phyloP scores from a whole-genome alignment of 2,888 invertebrate species.

The Mimumesa dahlbomi region DNA sequence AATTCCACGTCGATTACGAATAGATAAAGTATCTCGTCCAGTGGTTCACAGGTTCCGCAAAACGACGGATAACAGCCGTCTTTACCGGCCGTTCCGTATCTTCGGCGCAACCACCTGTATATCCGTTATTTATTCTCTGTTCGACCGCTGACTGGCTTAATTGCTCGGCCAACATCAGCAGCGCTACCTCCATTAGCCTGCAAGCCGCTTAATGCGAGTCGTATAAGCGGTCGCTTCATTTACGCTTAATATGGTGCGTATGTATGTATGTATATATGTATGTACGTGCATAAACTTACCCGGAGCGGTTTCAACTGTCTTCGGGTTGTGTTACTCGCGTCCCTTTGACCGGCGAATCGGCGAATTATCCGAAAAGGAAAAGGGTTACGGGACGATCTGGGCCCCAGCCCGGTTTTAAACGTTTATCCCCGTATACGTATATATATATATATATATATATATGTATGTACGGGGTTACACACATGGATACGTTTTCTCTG shows the following conservation, averaged over 20 bases:
- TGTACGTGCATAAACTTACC: conserved; percentile 45
- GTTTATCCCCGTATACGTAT: conserved; percentile 39
- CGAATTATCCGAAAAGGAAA: conserved; percentile 26
- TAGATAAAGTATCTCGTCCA: conserved; percentile 21
- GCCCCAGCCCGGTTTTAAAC: conserved; percentile 29
- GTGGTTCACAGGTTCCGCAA: conserved; percentile 2
- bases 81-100: conserved; percentile 31
- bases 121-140: conserved; percentile 71
- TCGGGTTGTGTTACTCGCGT: conserved; percentile 43
- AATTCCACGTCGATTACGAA: conserved; percentile 17
- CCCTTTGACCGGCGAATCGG: conserved; percentile 28
- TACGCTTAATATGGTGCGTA: conserved; percentile 57
- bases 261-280: conserved; percentile 6
- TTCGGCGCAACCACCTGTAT: conserved; percentile 63
- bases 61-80: conserved; percentile 35
- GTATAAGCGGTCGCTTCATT: conserved; percentile 50
- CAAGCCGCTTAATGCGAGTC: conserved; percentile 54
- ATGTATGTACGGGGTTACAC: too few species aligned
- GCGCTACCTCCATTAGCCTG: conserved; percentile 68
- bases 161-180: conserved; percentile 71
- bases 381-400: conserved; percentile 32
- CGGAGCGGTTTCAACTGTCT: conserved; percentile 35
- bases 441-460: too few species aligned
- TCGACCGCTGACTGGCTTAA: conserved; percentile 66
- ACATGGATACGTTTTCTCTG: conserved; percentile 18